Base-by-base conservation (phyloP, 2,113 vertebrate genomes). In the Poecilia latipinna region DNA sequence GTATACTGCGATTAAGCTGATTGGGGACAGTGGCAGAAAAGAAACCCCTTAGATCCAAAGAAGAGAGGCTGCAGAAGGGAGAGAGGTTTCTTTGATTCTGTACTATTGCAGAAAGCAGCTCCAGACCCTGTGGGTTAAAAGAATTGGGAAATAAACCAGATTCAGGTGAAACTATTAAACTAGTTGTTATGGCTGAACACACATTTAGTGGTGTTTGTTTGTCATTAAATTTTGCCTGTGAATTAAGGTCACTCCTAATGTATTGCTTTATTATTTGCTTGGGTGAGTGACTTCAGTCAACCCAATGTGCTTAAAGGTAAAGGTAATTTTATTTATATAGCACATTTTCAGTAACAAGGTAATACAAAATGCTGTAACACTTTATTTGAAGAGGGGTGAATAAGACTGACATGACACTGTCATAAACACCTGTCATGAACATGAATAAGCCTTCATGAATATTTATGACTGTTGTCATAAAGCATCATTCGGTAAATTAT, bases 1-100 rank as follows among this genome's bases (percentile, higher is more conserved):
- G 61, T 6, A 83, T 0, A 0, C 1, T 26, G 29, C n/a, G 11
- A 42, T 65, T 54, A 1, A 10, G 29, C 37, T 67, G 26, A 12
- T 66, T 33, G 0, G 26, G 24, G 3, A 33, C 5, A 6, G 17
- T 0, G 5, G 12, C 1, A 24, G 64, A 78, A 70, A 88, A 80
- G 44, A 83, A 83, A 8, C 26, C 72, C 32, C 17, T 68, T 72
- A 85, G 60, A 33, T 83, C 57, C 68, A 83, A 72, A 68, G 29
- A 70, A 0, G 65, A 75, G 61, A 85, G 60, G 24, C 15, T 22
- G 42, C 66, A 28, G 8, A 0, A 1, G 1, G 65, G 76, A 32
- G 32, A 35, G 31, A 28, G 22, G 11, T 3, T 15, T 2, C 0
- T 62, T 61, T 85, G 79, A 48, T 69, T 51, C 2, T 57, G 2